These are phyloP conservation scores for Clinocottus analis DNA, from an alignment of 2,113 vertebrate genomes.

Conservation along the genomic window DNA sequence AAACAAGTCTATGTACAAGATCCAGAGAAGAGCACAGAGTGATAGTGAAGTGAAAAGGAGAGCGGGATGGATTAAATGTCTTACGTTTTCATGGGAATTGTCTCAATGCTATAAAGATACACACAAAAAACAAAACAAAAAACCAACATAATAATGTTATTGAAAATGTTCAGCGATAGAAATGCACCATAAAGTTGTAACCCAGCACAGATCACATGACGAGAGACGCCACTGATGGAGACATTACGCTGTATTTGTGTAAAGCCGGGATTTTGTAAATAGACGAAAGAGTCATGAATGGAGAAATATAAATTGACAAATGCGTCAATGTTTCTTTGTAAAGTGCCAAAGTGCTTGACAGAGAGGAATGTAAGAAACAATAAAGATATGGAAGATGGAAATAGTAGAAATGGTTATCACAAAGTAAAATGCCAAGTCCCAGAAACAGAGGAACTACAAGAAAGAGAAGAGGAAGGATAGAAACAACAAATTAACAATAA, in stretches of 20 bases:
- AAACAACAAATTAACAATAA: conserved; percentile 43
- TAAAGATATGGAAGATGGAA: conserved; percentile 79
- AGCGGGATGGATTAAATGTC: conserved; percentile 74
- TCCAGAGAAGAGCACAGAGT: conserved; percentile 59
- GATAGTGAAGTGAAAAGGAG: conserved; percentile 30
- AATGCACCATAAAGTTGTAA: conserved; percentile 57
- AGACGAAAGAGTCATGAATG: conserved; percentile 29
- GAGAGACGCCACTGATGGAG: conserved; percentile 41
- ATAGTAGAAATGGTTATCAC: conserved; percentile 94
- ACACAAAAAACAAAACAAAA: conserved; percentile 66
- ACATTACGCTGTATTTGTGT: conserved; percentile 26
- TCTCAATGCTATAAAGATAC: conserved; percentile 89
- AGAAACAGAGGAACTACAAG: conserved; percentile 92
- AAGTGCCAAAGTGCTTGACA: conserved; percentile 85
- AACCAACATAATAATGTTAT: conserved; percentile 68
- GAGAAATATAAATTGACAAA: conserved; percentile 40
- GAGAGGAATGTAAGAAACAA: conserved; percentile 58
- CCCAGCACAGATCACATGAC: conserved; percentile 43
- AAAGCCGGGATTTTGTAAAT: conserved; percentile 21
- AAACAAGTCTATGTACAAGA: conserved; percentile 79
- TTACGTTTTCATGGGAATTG: conserved; percentile 92
- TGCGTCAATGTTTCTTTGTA: conserved; percentile 65
- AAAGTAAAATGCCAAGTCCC: conserved; percentile 99
- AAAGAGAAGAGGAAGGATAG: conserved; percentile 64
- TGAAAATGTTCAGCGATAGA: conserved; percentile 44